Base-by-base conservation (phyloP, 2,797 vertebrate species). In the Yasuhikotakia modesta region DNA sequence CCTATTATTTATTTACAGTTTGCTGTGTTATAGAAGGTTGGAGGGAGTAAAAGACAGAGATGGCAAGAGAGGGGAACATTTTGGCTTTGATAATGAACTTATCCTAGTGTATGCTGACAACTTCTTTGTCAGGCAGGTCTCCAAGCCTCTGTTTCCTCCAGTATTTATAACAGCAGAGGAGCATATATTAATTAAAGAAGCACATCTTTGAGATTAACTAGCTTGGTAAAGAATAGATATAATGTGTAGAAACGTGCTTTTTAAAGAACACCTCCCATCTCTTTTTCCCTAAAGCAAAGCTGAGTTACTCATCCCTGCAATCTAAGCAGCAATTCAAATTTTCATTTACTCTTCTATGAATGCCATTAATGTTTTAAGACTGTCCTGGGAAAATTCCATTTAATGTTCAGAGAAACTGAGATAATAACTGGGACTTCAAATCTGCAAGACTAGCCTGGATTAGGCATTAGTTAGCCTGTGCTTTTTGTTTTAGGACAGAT, bases 181-280 rank as follows among this genome's bases (percentile, higher is more conserved):
- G 87, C 82, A 74, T 74, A 85, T 82, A 87, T 87, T 89, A 89
- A 92, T 91, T 90, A 88, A 80, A 87, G 74, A 84, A 86, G 79
- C 88, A 84, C 86, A 87, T 89, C 84, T 78, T 60, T 24, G 22
- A 86, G 88, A 90, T 90, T 84, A 89, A 90, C 87, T 79, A 82
- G 24, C 30, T 84, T 84, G 85, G 91, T 91, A 89, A 82, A 70
- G 73, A 84, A 70, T 48, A 73, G 83, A 88, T 85, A 84, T 83
- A 85, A 88, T 85, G 87, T 84, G 69, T 85, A 71, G 70, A 77
- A 73, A 70, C 66, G 6, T 45, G 82, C 64, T 72, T 85, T 89
- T 88, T 78, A 83, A 70, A 32, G 48, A 43, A 43, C 39, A 84
- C 67, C 30, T 17, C n/a, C 60, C 30, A n/a, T n/a, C n/a, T n/a